These are phyloP conservation scores for Craterocephalus amniculus DNA, from an alignment of 2,797 vertebrate genomes.

Conservation along the genomic window DNA sequence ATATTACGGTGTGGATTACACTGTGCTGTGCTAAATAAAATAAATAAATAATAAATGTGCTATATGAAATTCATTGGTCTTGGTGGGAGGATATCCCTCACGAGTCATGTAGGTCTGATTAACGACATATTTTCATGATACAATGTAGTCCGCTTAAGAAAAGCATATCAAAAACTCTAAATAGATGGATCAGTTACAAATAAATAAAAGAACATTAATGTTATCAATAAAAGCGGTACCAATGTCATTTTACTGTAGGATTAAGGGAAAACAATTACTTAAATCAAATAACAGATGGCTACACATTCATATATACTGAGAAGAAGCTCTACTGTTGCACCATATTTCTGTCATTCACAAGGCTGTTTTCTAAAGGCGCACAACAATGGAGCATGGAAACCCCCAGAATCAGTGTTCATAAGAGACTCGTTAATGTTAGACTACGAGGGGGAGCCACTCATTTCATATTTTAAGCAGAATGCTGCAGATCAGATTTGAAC, in stretches of 20 bases:
- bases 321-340: conserved; percentile 21
- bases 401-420: conserved; percentile 71
- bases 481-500: conserved; percentile 53
- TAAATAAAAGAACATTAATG: background rate
- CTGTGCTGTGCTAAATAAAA: too few species aligned
- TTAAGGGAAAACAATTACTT: conserved; percentile 32
- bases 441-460: conserved; percentile 54
- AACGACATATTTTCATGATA: background rate
- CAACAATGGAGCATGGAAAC: conserved; percentile 57
- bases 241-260: conserved; percentile 26
- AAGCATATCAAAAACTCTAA: background rate
- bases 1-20: conserved; percentile 10
- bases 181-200: background rate
- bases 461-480: conserved; percentile 63
- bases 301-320: conserved; percentile 13
- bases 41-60: conserved; percentile 1
- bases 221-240: background rate
- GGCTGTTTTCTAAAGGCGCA: conserved; percentile 67
- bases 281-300: conserved; percentile 13
- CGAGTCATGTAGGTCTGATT: background rate
- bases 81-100: background rate
- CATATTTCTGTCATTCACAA: conserved; percentile 39
- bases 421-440: conserved; percentile 74
- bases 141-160: conserved; percentile 8
- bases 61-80: background rate